phyloP scores from a whole-genome alignment of 2,113 vertebrate species.

The Engraulis encrasicolus region DNA sequence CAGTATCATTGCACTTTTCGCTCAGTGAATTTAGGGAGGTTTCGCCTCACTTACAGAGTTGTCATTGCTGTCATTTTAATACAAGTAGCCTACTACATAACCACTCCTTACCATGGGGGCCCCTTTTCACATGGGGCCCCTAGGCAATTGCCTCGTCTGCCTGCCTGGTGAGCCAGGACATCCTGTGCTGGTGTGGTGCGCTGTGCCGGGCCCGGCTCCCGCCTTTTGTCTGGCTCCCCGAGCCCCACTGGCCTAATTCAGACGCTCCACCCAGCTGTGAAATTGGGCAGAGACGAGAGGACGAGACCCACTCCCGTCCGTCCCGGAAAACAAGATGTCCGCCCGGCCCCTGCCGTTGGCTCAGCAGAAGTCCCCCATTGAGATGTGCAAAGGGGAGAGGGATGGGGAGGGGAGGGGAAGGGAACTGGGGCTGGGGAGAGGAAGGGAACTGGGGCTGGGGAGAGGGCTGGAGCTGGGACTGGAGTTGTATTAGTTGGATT shows the following conservation, averaged over 20 bases:
- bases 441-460: neutral
- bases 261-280: constrained; percentile 77
- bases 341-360: constrained; percentile 50
- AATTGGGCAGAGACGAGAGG: constrained; percentile 65
- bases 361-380: constrained; percentile 41
- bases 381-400: constrained; percentile 48
- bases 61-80: no score
- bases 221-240: constrained; percentile 65
- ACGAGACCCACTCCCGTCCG: no score
- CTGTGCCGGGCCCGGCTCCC: constrained; percentile 51
- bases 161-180: constrained; percentile 75
- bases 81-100: no score
- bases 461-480: neutral
- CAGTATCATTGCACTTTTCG: no score
- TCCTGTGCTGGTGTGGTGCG: constrained; percentile 64
- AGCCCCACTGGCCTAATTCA: constrained; percentile 72
- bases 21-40: no score
- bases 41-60: no score
- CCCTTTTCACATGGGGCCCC: no score
- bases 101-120: no score
- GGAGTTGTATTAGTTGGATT: no score
- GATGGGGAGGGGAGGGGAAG: constrained; percentile 29
- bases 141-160: constrained; percentile 48
- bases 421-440: no score
- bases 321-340: constrained; percentile 70